Conservation (phyloP, 2,797 vertebrate genomes). For the Chloroceryle amazona region DNA sequence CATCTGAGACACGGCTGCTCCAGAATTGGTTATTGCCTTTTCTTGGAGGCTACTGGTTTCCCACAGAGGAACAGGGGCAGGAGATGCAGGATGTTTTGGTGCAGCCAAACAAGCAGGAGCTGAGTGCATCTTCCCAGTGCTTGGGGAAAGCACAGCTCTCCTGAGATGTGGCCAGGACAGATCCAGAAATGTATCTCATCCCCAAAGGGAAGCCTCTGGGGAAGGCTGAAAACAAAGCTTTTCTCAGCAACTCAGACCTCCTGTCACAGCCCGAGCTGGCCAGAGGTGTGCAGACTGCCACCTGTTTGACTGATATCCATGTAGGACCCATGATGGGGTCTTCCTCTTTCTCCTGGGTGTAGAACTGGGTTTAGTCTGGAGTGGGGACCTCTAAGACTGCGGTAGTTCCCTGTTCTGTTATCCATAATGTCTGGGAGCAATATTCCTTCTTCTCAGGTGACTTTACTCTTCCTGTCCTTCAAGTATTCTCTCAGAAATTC, state of each 20-base stretch:
- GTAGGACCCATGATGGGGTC: neutral
- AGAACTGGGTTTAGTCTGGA: neutral
- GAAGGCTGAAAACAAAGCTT: neutral
- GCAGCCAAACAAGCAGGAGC: neutral
- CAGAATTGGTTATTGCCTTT: neutral
- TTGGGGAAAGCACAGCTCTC: neutral
- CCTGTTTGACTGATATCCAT: neutral
- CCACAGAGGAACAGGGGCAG: neutral
- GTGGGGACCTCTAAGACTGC: neutral
- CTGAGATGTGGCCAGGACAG: neutral
- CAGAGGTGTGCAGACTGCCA: neutral
- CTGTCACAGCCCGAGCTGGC: neutral
- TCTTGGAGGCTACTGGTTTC: neutral
- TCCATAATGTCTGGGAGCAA: neutral
- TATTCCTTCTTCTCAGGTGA: neutral
- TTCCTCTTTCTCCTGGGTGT: neutral
- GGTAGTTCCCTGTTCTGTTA: neutral
- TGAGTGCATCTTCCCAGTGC: neutral
- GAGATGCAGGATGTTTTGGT: neutral
- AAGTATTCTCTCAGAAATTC: neutral
- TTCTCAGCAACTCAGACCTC: neutral
- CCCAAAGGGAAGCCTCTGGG: neutral
- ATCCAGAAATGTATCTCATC: neutral
- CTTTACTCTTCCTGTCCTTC: neutral
- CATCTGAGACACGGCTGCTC: neutral